Percentiles rank a stretch among this genome's conserved stretches.
Evolutionary conservation across 2,888 invertebrate genomes (phyloP).

Genomic region (Mycalesis mineus): DNA sequence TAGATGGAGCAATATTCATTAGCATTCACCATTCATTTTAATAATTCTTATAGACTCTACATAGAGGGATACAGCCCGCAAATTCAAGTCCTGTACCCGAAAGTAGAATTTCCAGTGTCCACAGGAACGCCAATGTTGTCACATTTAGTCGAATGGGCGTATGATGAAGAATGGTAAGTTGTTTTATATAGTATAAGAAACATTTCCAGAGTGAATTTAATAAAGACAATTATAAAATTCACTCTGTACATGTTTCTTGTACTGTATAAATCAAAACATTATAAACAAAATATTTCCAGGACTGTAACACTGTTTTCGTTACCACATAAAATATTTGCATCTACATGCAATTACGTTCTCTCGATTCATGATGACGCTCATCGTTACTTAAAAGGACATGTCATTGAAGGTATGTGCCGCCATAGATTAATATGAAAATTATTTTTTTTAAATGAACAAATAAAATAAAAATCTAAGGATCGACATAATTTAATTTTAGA

Average conservation of each 20-base stretch:
- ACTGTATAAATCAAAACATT: not conserved
- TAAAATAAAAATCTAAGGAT: too few species aligned
- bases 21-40: not conserved
- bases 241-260: too few species aligned
- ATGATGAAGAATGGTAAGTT: slow-evolving; percentile 80
- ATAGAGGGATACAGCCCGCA: slow-evolving; percentile 84
- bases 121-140: slow-evolving; percentile 89
- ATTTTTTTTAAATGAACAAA: too few species aligned
- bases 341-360: slow-evolving; percentile 39
- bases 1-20: not conserved
- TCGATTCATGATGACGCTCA: slow-evolving; percentile 48
- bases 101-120: slow-evolving; percentile 88
- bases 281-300: slow-evolving; percentile 39
- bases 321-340: slow-evolving; percentile 37
- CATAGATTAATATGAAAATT: too few species aligned
- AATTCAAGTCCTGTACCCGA: slow-evolving; percentile 84
- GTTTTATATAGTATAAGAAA: not conserved
- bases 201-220: not conserved
- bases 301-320: slow-evolving; percentile 37
- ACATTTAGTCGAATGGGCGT: slow-evolving; percentile 89
- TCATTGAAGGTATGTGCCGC: slow-evolving; percentile 41
- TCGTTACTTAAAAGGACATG: slow-evolving; percentile 43
- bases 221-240: not conserved
- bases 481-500: slow-evolving; percentile 48
- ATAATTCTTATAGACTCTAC: slow-evolving; percentile 78